Evolutionary conservation across 2,113 vertebrate species (phyloP).

Genomic region (Trochalopteron elliotii): DNA sequence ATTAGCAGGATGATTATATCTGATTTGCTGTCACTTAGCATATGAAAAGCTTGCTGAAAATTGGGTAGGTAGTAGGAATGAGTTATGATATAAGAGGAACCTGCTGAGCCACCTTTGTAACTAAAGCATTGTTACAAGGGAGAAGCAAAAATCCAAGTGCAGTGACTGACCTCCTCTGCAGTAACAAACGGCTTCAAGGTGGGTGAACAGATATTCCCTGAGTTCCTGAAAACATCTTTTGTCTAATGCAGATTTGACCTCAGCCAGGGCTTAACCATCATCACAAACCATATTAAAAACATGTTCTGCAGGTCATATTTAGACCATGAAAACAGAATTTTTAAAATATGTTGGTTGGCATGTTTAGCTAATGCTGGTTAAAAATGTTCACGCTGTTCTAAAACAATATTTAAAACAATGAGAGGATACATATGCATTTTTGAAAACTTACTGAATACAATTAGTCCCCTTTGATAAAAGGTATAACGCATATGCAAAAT

Average conservation of each 20-base stretch:
- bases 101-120: slow-evolving; percentile 19
- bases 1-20: background rate
- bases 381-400: background rate
- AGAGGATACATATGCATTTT: background rate
- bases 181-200: background rate
- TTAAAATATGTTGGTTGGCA: background rate
- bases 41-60: slow-evolving; percentile 53
- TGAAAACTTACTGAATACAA: background rate
- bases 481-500: background rate
- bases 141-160: background rate
- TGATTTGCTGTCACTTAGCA: slow-evolving; percentile 18
- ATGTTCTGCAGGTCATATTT: background rate
- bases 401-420: background rate
- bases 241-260: background rate
- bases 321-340: background rate
- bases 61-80: background rate
- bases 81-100: slow-evolving; percentile 20
- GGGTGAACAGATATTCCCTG: background rate
- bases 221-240: background rate
- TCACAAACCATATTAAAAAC: background rate
- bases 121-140: background rate
- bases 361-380: background rate
- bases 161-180: background rate
- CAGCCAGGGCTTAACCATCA: background rate
- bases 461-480: background rate